Evolutionary conservation across 2,888 invertebrate genomes (phyloP).

Genomic region (Agrochola lota): DNA sequence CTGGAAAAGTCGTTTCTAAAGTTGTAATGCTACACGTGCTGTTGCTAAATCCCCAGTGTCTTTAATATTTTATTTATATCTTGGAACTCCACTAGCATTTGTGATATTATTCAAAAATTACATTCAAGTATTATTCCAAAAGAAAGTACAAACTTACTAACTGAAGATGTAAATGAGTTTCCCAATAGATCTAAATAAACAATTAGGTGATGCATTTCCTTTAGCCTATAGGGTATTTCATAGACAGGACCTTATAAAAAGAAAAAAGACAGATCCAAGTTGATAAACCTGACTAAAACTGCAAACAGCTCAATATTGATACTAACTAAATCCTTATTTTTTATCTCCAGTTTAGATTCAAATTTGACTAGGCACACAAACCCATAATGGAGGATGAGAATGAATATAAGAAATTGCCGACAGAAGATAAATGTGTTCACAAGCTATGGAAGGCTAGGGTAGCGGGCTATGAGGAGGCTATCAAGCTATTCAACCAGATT

Average conservation of each 20-base stretch:
- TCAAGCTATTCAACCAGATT: slow-evolving; percentile 96
- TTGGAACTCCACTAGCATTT: not conserved
- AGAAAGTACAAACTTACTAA: not conserved
- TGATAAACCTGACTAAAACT: not conserved
- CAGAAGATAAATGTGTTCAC: slow-evolving; percentile 97
- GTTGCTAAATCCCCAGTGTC: not conserved
- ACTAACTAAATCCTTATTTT: not conserved
- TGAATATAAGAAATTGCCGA: slow-evolving; percentile 95
- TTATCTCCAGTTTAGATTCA: slow-evolving; percentile 47
- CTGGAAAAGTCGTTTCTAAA: too few relatives aligned
- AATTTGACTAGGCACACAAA: slow-evolving; percentile 67
- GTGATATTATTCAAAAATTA: not conserved
- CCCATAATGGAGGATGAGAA: slow-evolving; percentile 95
- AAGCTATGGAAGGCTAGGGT: slow-evolving; percentile 99
- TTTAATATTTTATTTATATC: not conserved
- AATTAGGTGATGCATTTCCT: not conserved
- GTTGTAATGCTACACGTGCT: too few relatives aligned
- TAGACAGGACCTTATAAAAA: not conserved
- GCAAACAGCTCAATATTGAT: not conserved
- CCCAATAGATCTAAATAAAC: not conserved
- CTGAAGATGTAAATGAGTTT: not conserved
- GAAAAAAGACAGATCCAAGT: not conserved
- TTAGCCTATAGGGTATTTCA: not conserved
- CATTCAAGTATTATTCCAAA: not conserved
- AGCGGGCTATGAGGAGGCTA: slow-evolving; percentile 98